Conservation (phyloP, 2,797 vertebrate species). For the Platyrinchus mystaceus region DNA sequence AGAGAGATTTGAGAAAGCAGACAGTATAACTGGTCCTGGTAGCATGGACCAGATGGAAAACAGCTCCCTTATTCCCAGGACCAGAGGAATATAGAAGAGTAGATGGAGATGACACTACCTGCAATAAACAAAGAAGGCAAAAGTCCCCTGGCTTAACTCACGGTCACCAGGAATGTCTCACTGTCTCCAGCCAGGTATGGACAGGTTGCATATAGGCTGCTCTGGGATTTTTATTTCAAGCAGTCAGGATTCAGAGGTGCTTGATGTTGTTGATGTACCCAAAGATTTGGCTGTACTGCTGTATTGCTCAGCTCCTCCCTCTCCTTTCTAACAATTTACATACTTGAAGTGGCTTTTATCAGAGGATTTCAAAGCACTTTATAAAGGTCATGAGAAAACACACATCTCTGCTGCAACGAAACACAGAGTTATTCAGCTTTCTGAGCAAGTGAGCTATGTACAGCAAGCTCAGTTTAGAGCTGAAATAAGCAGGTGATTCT, state of each 20-base stretch:
- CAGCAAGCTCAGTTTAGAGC: neutral
- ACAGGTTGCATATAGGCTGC: neutral
- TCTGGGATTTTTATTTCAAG: neutral
- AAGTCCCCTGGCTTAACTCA: neutral
- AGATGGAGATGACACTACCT: neutral
- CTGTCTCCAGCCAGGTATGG: neutral
- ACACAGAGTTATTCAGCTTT: neutral
- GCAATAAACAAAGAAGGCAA: neutral
- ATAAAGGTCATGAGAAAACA: neutral
- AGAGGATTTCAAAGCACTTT: neutral
- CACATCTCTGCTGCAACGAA: neutral
- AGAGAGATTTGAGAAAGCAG: neutral
- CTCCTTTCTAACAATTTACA: neutral
- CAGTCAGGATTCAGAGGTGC: neutral
- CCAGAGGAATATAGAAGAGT: neutral
- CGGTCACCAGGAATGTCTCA: neutral
- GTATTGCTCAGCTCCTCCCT: neutral
- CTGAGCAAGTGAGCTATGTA: neutral
- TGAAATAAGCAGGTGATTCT: neutral
- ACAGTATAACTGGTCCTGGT: neutral
- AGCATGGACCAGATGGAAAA: constrained; percentile 15
- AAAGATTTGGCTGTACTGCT: neutral
- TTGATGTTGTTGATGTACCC: neutral
- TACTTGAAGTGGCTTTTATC: neutral
- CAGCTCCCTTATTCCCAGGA: neutral